Percentiles rank a stretch among this genome's conserved stretches.
Conservation (phyloP, 2,888 invertebrate genomes). For the Drosophila cyrtoloma region DNA sequence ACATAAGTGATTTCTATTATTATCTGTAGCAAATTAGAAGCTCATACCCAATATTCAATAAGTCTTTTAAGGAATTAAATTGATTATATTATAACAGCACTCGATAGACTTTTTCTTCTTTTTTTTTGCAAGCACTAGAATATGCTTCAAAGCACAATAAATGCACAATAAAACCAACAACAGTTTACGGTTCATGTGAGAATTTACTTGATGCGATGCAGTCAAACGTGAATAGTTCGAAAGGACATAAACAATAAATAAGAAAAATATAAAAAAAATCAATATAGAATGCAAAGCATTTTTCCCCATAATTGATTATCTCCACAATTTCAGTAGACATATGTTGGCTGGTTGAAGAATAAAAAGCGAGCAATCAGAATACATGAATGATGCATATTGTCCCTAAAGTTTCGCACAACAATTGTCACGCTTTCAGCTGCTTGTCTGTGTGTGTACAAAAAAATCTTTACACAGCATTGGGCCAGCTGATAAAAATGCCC, state of each 20-base stretch:
- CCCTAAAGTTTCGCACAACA: constrained; percentile 3
- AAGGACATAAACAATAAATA: constrained; percentile 6
- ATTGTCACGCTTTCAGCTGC: constrained; percentile 30
- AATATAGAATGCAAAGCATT: constrained; percentile 10
- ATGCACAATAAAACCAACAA: constrained; percentile 37
- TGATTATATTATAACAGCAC: constrained; percentile 22
- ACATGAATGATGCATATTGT: constrained; percentile 19
- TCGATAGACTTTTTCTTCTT: neutral
- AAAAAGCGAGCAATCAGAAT: constrained; percentile 5
- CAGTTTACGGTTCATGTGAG: constrained; percentile 36
- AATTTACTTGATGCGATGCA: constrained; percentile 20
- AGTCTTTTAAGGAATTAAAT: constrained; percentile 22
- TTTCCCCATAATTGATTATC: constrained; percentile 36
- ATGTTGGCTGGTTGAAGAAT: neutral
- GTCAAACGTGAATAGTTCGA: constrained; percentile 26
- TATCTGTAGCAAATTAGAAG: neutral
- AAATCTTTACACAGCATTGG: constrained; percentile 28
- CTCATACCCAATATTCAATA: constrained; percentile 1
- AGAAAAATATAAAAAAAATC: constrained; percentile 1
- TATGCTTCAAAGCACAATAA: constrained; percentile 24
- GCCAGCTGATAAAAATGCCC: constrained; percentile 7
- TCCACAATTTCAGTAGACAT: constrained; percentile 3
- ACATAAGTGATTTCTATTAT: constrained; percentile 6
- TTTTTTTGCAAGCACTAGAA: neutral
- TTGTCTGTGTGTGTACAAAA: constrained; percentile 29